phyloP scores from a whole-genome alignment of 2,888 invertebrate genomes.

The Ceriagrion tenellum region DNA sequence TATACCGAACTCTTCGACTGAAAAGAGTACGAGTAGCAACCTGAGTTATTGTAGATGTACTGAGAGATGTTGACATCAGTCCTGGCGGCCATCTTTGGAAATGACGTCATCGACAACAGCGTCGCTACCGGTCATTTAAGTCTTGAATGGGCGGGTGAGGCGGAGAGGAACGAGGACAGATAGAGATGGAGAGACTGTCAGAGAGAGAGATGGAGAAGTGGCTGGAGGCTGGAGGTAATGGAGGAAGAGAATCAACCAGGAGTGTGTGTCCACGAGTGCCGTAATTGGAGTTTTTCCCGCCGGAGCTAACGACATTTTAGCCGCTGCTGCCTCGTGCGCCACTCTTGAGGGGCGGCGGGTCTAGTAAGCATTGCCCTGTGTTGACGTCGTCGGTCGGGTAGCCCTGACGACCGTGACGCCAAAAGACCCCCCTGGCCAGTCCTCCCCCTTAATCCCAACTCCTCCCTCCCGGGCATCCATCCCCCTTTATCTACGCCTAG shows the following conservation, averaged over 20 bases:
- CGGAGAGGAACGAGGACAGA: too few species aligned
- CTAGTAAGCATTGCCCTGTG: not conserved
- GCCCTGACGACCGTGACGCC: not conserved
- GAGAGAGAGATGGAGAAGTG: too few species aligned
- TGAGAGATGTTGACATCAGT: too few species aligned
- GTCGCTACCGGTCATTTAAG: too few species aligned
- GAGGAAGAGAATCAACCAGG: constrained; percentile 8
- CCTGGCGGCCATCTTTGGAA: too few species aligned
- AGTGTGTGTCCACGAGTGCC: constrained; percentile 5
- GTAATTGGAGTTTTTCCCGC: constrained; percentile 47
- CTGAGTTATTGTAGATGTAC: too few species aligned
- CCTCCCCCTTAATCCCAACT: not conserved
- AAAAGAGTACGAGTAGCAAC: too few species aligned
- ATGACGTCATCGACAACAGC: too few species aligned
- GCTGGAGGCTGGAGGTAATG: not conserved
- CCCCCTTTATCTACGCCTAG: not conserved
- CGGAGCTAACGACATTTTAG: constrained; percentile 46
- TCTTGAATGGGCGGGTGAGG: too few species aligned
- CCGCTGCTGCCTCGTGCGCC: not conserved
- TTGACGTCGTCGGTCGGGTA: not conserved
- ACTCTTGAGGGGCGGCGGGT: not conserved
- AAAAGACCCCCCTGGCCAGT: too few species aligned
- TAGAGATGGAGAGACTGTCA: too few species aligned
- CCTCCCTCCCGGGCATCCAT: not conserved
- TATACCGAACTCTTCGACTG: too few species aligned